These are phyloP conservation scores for Hyposoter didymator DNA, from an alignment of 2,888 invertebrate genomes.

Conservation along the genomic window DNA sequence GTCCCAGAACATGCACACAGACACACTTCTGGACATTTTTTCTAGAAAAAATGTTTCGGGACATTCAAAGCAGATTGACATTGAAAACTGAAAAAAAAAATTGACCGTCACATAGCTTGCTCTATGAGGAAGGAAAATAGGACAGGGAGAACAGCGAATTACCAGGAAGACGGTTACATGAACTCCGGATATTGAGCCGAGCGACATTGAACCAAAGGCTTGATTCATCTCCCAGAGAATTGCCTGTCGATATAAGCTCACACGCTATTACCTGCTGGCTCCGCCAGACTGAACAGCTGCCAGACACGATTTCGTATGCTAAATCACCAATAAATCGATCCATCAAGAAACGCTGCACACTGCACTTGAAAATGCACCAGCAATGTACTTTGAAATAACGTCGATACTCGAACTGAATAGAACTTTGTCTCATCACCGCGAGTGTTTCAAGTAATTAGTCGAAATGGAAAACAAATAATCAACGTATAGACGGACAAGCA, in stretches of 20 bases:
- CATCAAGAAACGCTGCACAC: not conserved
- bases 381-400: not conserved
- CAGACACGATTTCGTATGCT: conserved; percentile 19
- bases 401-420: not conserved
- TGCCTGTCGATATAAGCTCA: conserved; percentile 37
- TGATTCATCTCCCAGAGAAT: conserved; percentile 46
- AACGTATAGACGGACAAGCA: not conserved
- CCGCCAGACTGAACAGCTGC: conserved; percentile 22
- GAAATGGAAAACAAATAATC: not conserved
- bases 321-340: conserved; percentile 20
- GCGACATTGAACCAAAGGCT: conserved; percentile 49
- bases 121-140: not conserved
- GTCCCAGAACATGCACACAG: too few relatives aligned
- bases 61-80: too few relatives aligned
- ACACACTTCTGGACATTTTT: too few relatives aligned
- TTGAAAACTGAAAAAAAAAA: too few relatives aligned
- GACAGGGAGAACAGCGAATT: conserved; percentile 3
- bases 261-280: conserved; percentile 41
- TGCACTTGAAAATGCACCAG: not conserved
- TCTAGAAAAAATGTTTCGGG: too few relatives aligned
- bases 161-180: conserved; percentile 1
- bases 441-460: not conserved
- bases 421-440: not conserved
- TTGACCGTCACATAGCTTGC: too few relatives aligned
- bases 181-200: conserved; percentile 42